Evolutionary conservation across 2,888 invertebrate genomes (phyloP).

Genomic region (Epirrita christyi): DNA sequence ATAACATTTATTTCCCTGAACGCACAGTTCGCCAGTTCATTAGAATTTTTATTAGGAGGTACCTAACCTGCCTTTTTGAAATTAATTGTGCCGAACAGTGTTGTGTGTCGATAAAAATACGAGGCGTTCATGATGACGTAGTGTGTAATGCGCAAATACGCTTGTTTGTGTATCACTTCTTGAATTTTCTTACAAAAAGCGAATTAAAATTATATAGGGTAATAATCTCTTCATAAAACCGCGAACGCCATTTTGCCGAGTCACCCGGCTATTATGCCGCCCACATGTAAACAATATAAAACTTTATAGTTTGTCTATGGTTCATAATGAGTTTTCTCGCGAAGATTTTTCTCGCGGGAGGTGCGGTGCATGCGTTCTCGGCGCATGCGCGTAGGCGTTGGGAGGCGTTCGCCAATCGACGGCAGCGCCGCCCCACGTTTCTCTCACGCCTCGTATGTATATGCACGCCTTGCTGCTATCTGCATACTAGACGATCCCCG

Average conservation of each 20-base stretch:
- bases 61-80: conserved; percentile 28
- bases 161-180: conserved; percentile 10
- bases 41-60: conserved; percentile 55
- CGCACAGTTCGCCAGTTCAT: conserved; percentile 50
- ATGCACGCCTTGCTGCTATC: conserved; percentile 56
- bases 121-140: conserved; percentile 13
- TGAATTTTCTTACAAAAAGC: conserved; percentile 26
- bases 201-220: conserved; percentile 37
- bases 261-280: conserved; percentile 58
- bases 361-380: conserved; percentile 50
- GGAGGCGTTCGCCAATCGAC: conserved; percentile 83
- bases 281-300: conserved; percentile 61
- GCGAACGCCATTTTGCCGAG: conserved; percentile 63
- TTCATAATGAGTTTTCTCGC: conserved; percentile 44
- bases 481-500: conserved; percentile 41
- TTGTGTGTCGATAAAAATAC: conserved; percentile 2
- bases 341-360: conserved; percentile 71
- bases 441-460: conserved; percentile 51
- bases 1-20: conserved; percentile 56
- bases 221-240: conserved; percentile 51
- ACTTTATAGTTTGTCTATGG: conserved; percentile 61
- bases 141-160: conserved; percentile 13
- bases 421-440: conserved; percentile 72
- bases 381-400: conserved; percentile 83
- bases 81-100: conserved; percentile 41